Conservation (phyloP, 2,797 vertebrate genomes). For the Cuculus canorus region DNA sequence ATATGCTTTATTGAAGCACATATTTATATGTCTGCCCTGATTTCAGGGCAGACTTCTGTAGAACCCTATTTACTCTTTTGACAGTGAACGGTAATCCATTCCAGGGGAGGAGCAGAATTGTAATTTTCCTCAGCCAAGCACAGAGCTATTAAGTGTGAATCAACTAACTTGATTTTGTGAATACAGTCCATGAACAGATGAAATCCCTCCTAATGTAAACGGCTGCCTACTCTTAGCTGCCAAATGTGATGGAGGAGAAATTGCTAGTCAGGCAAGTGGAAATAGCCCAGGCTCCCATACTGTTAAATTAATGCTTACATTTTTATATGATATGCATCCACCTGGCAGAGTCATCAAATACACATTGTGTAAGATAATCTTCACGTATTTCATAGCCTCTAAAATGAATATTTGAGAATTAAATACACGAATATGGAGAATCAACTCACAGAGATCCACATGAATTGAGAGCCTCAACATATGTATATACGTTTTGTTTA, state of each 20-base stretch:
- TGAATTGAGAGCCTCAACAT: fast-evolving
- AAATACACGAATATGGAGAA: not conserved
- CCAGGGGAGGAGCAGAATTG: not conserved
- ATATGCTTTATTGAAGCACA: not conserved
- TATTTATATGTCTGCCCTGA: not conserved
- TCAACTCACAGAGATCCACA: not conserved
- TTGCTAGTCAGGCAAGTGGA: not conserved
- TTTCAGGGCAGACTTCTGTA: not conserved
- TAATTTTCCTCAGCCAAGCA: not conserved
- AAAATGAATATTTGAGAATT: not conserved
- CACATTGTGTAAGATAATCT: not conserved
- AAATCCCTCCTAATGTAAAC: not conserved
- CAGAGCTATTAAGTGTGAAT: not conserved
- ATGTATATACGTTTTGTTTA: not conserved
- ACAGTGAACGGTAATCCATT: not conserved
- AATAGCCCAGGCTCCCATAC: not conserved
- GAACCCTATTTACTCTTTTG: not conserved
- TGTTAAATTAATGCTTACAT: not conserved
- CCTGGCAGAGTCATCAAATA: not conserved
- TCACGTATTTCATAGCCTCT: not conserved
- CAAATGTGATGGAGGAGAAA: not conserved
- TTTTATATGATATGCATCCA: not conserved
- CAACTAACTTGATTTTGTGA: not conserved
- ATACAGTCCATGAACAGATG: not conserved
- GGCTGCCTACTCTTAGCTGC: not conserved